Evolutionary conservation across 2,888 invertebrate species (phyloP).

Genomic region (Rutpela maculata): DNA sequence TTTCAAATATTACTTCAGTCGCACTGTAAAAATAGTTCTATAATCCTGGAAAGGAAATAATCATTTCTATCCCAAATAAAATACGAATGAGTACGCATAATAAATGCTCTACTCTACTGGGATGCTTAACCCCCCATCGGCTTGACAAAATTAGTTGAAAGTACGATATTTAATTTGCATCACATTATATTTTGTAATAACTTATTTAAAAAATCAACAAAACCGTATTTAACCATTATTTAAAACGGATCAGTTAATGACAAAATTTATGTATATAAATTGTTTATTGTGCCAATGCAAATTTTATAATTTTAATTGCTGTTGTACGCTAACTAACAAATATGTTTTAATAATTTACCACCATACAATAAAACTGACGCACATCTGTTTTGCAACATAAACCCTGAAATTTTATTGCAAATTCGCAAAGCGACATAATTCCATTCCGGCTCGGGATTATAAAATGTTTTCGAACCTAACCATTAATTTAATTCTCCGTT

Average conservation of each 20-base stretch:
- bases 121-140: no score
- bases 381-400: conserved; percentile 43
- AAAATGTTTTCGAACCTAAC: conserved; percentile 17
- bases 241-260: conserved; percentile 35
- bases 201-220: conserved; percentile 19
- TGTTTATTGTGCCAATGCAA: conserved; percentile 40
- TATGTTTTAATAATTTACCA: conserved; percentile 45
- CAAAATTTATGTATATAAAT: conserved; percentile 34
- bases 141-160: no score
- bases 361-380: conserved; percentile 41
- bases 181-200: no score
- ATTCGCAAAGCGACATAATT: conserved; percentile 25
- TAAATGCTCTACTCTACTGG: no score
- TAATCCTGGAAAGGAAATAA: no score
- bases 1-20: no score
- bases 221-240: background rate
- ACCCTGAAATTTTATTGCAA: conserved; percentile 40
- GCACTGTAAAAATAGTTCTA: no score
- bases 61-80: no score
- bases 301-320: conserved; percentile 45
- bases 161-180: no score
- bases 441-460: conserved; percentile 18
- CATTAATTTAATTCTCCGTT: conserved; percentile 13
- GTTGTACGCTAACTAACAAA: conserved; percentile 38
- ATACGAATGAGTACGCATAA: no score